phyloP scores from a whole-genome alignment of 2,888 invertebrate species.

The Scaptomyza parva region DNA sequence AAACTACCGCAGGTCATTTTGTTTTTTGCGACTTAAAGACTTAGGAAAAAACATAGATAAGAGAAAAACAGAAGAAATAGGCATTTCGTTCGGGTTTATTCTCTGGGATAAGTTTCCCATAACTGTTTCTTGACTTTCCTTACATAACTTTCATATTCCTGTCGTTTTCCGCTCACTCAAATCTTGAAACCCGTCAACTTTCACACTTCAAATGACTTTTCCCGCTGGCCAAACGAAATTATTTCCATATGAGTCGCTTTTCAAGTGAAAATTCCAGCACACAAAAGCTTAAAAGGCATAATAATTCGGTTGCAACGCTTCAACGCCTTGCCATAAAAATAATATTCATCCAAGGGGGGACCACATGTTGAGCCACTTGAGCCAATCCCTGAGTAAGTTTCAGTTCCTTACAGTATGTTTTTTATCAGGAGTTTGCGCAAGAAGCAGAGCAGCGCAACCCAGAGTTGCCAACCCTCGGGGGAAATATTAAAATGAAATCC shows the following conservation, averaged over 20 bases:
- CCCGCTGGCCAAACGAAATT: too few relatives aligned
- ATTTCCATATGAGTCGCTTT: conserved; percentile 55
- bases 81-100: too few relatives aligned
- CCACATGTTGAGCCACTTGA: conserved; percentile 67
- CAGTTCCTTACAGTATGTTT: not conserved
- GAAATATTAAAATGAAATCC: conserved; percentile 80
- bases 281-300: conserved; percentile 30
- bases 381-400: conserved; percentile 45
- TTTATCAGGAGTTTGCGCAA: conserved; percentile 70
- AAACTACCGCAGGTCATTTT: conserved; percentile 49
- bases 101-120: too few relatives aligned
- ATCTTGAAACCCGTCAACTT: conserved; percentile 11
- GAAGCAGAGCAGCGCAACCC: conserved; percentile 33
- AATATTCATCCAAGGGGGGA: conserved; percentile 28
- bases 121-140: not conserved
- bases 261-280: conserved; percentile 26
- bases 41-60: too few relatives aligned
- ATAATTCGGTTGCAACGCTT: too few relatives aligned
- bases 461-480: conserved; percentile 53
- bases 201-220: conserved; percentile 25
- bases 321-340: conserved; percentile 69
- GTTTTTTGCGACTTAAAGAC: conserved; percentile 4
- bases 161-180: conserved; percentile 1
- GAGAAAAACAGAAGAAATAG: too few relatives aligned
- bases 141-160: not conserved